Conservation (phyloP, 2,113 vertebrate genomes). For the Channa maculata region DNA sequence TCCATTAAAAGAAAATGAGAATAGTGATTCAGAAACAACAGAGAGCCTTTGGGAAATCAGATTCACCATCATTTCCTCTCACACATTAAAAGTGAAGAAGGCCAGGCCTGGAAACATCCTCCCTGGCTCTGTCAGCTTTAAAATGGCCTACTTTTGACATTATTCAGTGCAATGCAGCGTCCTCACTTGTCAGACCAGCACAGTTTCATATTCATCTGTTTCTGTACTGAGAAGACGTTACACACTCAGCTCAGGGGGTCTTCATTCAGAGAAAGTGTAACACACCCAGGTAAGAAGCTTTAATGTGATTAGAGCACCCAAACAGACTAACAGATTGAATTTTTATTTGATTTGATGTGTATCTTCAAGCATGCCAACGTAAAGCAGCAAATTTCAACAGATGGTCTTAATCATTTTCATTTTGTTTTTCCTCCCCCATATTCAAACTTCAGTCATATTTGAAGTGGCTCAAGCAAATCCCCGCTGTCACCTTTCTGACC, state of each 20-base stretch:
- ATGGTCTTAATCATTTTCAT: slow-evolving; percentile 81
- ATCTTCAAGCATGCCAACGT: slow-evolving; percentile 80
- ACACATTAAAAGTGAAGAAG: slow-evolving; percentile 46
- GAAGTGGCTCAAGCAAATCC: slow-evolving; percentile 83
- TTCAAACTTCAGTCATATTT: slow-evolving; percentile 81
- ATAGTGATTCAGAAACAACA: slow-evolving; percentile 59
- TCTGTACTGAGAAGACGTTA: not conserved
- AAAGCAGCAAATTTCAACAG: slow-evolving; percentile 83
- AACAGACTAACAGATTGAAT: slow-evolving; percentile 74
- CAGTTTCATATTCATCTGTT: slow-evolving; percentile 24
- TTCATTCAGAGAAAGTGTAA: slow-evolving; percentile 48
- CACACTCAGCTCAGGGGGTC: slow-evolving; percentile 25
- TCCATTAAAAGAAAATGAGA: slow-evolving; percentile 56
- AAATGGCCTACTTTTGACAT: slow-evolving; percentile 32
- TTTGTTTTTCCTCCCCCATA: not conserved
- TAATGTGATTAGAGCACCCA: slow-evolving; percentile 76
- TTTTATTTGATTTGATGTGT: slow-evolving; percentile 83
- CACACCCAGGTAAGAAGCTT: slow-evolving; percentile 72
- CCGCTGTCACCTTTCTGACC: slow-evolving; percentile 77
- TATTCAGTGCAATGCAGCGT: slow-evolving; percentile 14
- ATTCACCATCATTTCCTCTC: slow-evolving; percentile 42
- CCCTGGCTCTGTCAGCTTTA: slow-evolving; percentile 10
- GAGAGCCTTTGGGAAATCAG: slow-evolving; percentile 52
- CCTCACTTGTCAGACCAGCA: slow-evolving; percentile 35
- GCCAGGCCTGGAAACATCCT: slow-evolving; percentile 38